Conservation (phyloP, 2,888 invertebrate genomes). For the Pachymerium ferrugineum region DNA sequence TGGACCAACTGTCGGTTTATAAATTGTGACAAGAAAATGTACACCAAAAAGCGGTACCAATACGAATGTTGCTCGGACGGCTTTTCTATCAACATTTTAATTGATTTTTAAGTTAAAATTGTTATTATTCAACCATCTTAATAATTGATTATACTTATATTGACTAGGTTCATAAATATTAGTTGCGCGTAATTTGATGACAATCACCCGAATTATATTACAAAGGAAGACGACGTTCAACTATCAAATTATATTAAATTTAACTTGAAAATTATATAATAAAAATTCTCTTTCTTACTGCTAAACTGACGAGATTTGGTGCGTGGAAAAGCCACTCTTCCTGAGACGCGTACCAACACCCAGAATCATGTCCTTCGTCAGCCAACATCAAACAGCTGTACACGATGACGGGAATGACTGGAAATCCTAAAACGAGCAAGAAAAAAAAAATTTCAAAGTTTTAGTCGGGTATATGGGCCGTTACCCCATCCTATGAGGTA, state of each 20-base stretch:
- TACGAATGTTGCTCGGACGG: conserved; percentile 50
- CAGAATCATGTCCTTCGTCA: conserved; percentile 40
- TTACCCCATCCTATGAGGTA: conserved; percentile 52
- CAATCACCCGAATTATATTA: conserved; percentile 46
- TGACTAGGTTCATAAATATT: conserved; percentile 50
- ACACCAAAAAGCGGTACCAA: conserved; percentile 53
- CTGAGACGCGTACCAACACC: conserved; percentile 45
- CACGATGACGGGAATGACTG: conserved; percentile 44
- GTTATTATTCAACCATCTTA: conserved; percentile 35
- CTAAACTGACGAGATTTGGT: conserved; percentile 46
- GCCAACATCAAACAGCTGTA: conserved; percentile 45
- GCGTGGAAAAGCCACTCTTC: conserved; percentile 48
- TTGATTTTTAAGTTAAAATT: background rate
- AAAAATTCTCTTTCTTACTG: conserved; percentile 40
- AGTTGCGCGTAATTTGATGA: conserved; percentile 48
- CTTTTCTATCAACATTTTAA: conserved; percentile 46
- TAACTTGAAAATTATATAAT: conserved; percentile 32
- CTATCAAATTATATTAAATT: conserved; percentile 36
- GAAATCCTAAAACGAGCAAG: conserved; percentile 43
- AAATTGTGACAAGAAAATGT: conserved; percentile 50
- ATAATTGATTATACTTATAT: conserved; percentile 46
- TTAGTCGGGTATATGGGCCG: conserved; percentile 32
- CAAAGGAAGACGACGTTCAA: conserved; percentile 43
- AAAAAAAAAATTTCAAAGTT: background rate
- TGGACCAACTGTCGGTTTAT: conserved; percentile 44